phyloP scores from a whole-genome alignment of 2,113 vertebrate species.

The Pituophis catenifer region DNA sequence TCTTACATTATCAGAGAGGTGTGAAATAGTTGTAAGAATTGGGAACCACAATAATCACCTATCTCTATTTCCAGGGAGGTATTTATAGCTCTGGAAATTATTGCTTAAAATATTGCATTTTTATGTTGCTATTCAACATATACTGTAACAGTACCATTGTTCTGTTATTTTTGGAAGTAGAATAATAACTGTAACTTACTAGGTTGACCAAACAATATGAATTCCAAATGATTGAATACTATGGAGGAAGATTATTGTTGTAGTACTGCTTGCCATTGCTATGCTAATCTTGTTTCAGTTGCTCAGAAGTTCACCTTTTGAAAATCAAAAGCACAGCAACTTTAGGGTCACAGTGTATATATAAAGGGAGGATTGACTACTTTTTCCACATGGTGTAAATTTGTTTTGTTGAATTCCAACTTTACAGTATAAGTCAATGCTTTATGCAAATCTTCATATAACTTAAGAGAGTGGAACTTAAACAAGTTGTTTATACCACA shows the following conservation, averaged over 20 bases:
- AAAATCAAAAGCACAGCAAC: background rate
- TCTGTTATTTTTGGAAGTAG: background rate
- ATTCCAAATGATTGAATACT: background rate
- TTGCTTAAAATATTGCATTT: background rate
- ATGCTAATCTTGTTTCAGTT: background rate
- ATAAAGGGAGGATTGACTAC: background rate
- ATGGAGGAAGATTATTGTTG: background rate
- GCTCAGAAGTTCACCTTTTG: background rate
- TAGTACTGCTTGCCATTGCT: background rate
- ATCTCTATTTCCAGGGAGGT: background rate
- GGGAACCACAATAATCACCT: background rate
- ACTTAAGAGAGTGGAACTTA: background rate
- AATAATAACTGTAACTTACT: background rate
- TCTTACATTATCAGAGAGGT: background rate
- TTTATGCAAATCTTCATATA: background rate
- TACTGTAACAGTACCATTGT: background rate
- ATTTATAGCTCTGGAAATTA: background rate
- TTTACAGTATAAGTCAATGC: background rate
- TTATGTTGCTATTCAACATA: background rate
- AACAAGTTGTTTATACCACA: rapidly evolving
- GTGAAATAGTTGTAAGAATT: background rate
- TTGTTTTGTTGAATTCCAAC: background rate
- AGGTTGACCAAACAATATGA: background rate
- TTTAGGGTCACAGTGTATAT: background rate
- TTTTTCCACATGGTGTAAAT: background rate